A percentile compares a stretch with the other conserved stretches of the same genome.
These are phyloP conservation scores for Luffia ferchaultella DNA, from an alignment of 2,888 invertebrate species.

Conservation along the genomic window DNA sequence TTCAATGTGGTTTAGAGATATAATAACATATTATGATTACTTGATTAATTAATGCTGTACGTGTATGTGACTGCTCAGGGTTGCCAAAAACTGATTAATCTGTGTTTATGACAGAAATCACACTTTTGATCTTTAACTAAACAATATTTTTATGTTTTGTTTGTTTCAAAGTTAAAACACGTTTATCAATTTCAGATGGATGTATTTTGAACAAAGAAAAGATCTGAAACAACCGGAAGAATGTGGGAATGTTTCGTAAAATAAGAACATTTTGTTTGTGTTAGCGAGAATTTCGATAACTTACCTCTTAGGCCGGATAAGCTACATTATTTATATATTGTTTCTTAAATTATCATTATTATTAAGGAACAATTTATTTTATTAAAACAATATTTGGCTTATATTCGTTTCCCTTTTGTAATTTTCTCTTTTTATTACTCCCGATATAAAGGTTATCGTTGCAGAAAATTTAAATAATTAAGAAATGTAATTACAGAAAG, in stretches of 20 bases:
- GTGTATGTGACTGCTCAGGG: no score
- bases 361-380: background rate
- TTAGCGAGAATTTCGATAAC: background rate
- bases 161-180: background rate
- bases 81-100: no score
- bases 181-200: slow-evolving; percentile 62
- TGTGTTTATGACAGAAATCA: no score
- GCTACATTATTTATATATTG: background rate
- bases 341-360: background rate
- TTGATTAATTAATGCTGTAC: no score
- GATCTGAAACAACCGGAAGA: slow-evolving; percentile 40
- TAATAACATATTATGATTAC: no score
- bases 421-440: background rate
- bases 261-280: background rate
- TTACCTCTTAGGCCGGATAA: background rate
- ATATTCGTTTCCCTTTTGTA: background rate
- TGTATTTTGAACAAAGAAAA: slow-evolving; percentile 71
- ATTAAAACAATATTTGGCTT: background rate
- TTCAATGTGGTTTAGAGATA: no score
- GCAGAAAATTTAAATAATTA: no score
- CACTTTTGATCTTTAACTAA: no score
- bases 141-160: no score
- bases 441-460: no score
- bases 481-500: no score
- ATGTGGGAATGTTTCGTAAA: slow-evolving; percentile 22